These are phyloP conservation scores for Stomorhina lunata DNA, from an alignment of 2,888 invertebrate genomes.

Conservation along the genomic window DNA sequence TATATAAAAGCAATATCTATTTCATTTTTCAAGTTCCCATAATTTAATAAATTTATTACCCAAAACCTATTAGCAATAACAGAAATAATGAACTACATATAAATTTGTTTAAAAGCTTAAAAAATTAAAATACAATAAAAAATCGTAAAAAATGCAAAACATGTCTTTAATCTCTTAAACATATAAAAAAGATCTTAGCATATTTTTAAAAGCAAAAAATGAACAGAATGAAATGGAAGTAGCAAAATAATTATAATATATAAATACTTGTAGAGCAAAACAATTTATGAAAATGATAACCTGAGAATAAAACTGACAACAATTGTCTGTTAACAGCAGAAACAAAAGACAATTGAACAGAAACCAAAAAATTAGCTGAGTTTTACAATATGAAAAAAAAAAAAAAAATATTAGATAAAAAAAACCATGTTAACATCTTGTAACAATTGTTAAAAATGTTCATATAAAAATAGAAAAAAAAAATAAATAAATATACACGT, in stretches of 20 bases:
- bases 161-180: constrained; percentile 10
- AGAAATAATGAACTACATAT: background rate
- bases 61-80: background rate
- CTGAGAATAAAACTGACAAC: constrained; percentile 44
- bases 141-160: constrained; percentile 17
- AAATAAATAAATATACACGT: too few relatives aligned
- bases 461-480: background rate
- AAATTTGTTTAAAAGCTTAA: background rate
- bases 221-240: background rate
- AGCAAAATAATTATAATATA: constrained; percentile 33
- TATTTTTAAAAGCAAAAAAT: constrained; percentile 13
- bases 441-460: constrained; percentile 26
- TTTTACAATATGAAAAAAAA: too few relatives aligned
- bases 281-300: constrained; percentile 55
- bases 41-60: constrained; percentile 5
- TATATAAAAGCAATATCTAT: too few relatives aligned
- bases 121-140: constrained; percentile 1
- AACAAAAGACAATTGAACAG: constrained; percentile 16
- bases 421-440: background rate
- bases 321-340: background rate
- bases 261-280: background rate
- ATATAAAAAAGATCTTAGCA: constrained; percentile 12
- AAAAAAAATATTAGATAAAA: background rate
- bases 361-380: background rate
- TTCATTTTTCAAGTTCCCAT: constrained; percentile 11